Base-by-base conservation (phyloP, 2,797 vertebrate species). In the Aselliscus stoliczkanus region DNA sequence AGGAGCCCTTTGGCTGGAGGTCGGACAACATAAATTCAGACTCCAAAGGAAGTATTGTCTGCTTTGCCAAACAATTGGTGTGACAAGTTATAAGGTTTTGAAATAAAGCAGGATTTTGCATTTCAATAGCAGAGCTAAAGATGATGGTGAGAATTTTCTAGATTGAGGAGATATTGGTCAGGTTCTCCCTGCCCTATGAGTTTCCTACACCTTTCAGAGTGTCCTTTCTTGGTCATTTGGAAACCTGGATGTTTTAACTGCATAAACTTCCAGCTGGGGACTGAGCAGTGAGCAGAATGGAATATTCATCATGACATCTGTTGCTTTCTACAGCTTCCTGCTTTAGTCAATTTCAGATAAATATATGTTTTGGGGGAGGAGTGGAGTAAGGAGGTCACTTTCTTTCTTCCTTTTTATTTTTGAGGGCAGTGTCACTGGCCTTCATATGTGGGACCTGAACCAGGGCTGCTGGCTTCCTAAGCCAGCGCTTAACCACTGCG, bases 311-410 rank as follows among this genome's bases (percentile, higher is more conserved):
- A 52, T 50, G 50, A 84, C 21, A 92, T 44, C 50, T 67, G 34
- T 77, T 92, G n/a, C 44, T 93, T 94, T 95, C 90, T 84, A 77
- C 5, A 67, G 14, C 42, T 95, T 96, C 88, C 76, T 90, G 47
- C 64, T 84, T 92, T 90, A 75, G 37, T 96, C 67, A 90, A 44
- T 62, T 92, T 79, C 62, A 80, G 44, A 56, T 93, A 95, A 84
- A 37, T 67, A 88, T 64, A 73, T 95, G 42, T 52, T 94, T 79
- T 88, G 37, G 4, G 5, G 27, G 18, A 92, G 27, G 58, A 90
- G 34, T 93, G 11, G 54, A 79, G 14, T 70, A 93, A 90, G n/a
- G 75, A 92, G 47, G 37, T 80, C 70, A 92, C 54, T 94, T 85
- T 73, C 39, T 93, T 91, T 60, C 54, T 94, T 85, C 69, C 39